Evolutionary conservation across 2,113 vertebrate genomes (phyloP), one percentile per base, ranked within the genome.

Genomic region (Eolophus roseicapilla): DNA sequence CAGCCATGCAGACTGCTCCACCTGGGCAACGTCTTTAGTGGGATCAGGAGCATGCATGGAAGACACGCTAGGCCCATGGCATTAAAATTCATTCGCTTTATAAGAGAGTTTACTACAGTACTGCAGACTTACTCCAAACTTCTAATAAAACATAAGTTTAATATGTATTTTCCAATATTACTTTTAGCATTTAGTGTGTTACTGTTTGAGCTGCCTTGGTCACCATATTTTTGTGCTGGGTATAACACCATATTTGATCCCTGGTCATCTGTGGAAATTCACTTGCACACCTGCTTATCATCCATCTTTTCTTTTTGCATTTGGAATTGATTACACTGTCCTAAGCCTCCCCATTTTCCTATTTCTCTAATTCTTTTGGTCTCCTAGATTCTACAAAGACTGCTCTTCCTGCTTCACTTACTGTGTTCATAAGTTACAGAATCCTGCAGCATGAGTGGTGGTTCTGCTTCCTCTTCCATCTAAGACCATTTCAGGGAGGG

Each of bases 1-100:
- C 27, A 10, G 47, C 64, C 5, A 7, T 19, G 71, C 10, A 3
- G 15, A 3, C 35, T 12, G 50, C 74, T 57, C 7, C 17, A 2
- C 5, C 9, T 28, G 4, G 63, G 46, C 35, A 21, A 21, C 18
- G 4, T 4, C n/a, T 43, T 10, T 7, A 4, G 59, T 35, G 68
- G 9, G 11, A 0, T 1, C 13, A 1, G 81, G 35, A 17, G 10
- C 23, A 1, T 3, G 17, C 35, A 1, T 7, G 50, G 28, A 11
- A 17, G 49, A 53, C 23, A 1, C 10, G 2, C 11, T 10, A 9
- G 71, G 73, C 80, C 63, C 33, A 0, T 44, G 31, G 10, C 5
- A 5, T n/a, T 46, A 16, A 55, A 64, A 15, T 7, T 43, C 18
- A 8, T 28, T 23, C 2, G 3, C 27, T 50, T 46, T 18, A 11